Evolutionary conservation across 2,888 invertebrate genomes (phyloP).

Genomic region (Drosophila aldrichi): DNA sequence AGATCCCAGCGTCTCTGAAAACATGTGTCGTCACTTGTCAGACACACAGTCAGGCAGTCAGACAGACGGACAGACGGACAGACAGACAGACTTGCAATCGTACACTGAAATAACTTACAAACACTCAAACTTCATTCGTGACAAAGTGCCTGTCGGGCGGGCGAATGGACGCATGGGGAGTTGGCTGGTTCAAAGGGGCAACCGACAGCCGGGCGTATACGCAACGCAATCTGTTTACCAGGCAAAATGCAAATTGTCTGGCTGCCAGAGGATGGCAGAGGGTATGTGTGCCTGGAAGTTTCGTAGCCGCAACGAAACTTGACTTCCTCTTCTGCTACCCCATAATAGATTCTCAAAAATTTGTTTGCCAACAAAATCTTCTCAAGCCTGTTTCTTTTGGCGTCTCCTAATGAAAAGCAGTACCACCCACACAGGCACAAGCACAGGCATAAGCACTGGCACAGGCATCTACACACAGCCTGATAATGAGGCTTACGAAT

Average conservation of each 20-base stretch:
- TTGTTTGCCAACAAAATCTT: conserved; percentile 67
- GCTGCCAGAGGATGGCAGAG: conserved; percentile 15
- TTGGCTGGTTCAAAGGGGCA: conserved; percentile 1
- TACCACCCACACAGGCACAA: conserved; percentile 1
- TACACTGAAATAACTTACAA: conserved; percentile 68
- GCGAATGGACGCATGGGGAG: conserved; percentile 14
- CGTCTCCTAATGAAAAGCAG: conserved; percentile 57
- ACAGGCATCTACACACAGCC: neutral
- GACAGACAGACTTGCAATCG: conserved; percentile 28
- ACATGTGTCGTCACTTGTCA: conserved; percentile 65
- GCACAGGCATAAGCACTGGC: neutral
- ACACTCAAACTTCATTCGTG: conserved; percentile 59
- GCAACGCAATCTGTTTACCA: conserved; percentile 55
- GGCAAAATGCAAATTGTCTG: conserved; percentile 60
- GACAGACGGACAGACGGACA: conserved; percentile 2
- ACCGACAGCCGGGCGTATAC: conserved; percentile 55
- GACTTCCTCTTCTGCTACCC: conserved; percentile 23
- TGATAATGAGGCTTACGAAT: conserved; percentile 34
- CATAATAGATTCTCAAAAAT: conserved; percentile 60
- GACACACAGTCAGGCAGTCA: conserved; percentile 21
- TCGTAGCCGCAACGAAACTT: conserved; percentile 62
- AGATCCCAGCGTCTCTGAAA: conserved; percentile 54
- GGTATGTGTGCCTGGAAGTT: conserved; percentile 49
- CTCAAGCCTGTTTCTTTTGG: conserved; percentile 44
- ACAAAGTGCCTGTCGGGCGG: conserved; percentile 50